phyloP scores from a whole-genome alignment of 1,140 invertebrate species.

The Brachionus plicatilis region DNA sequence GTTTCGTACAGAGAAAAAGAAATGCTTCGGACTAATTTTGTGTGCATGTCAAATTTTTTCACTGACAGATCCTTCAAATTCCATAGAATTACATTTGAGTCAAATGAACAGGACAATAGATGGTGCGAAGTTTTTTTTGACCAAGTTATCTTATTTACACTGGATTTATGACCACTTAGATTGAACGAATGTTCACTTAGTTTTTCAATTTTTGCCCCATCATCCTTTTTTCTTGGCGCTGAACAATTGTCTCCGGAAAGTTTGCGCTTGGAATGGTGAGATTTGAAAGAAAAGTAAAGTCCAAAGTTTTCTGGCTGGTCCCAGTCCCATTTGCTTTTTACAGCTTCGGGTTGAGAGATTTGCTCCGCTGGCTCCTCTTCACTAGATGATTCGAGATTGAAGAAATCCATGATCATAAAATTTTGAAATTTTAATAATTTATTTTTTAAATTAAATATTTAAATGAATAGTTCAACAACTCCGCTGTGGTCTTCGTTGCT shows the following conservation, averaged over 20 bases:
- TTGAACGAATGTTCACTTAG: background rate
- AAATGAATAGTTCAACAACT: constrained; percentile 34
- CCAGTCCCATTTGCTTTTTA: constrained; percentile 28
- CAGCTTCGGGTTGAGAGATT: background rate
- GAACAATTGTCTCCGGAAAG: background rate
- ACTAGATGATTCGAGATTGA: constrained; percentile 4
- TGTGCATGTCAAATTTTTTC: background rate
- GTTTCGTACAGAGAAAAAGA: background rate
- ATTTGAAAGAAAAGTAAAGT: constrained; percentile 8
- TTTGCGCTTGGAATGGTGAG: background rate
- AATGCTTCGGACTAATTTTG: background rate
- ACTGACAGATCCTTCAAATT: background rate
- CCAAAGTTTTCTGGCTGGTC: constrained; percentile 4
- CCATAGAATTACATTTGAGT: constrained; percentile 23
- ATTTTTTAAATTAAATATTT: background rate
- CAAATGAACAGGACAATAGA: constrained; percentile 23
- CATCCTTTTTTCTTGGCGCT: background rate
- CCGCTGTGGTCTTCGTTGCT: constrained; percentile 18
- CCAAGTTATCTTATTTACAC: background rate
- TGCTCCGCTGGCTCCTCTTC: constrained; percentile 1
- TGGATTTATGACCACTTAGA: background rate
- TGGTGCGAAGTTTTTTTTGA: background rate
- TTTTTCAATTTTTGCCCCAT: background rate
- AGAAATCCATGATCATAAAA: constrained; percentile 14
- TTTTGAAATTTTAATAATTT: background rate